Base-by-base conservation (phyloP, 2,888 invertebrate species). In the Oeneis ivallda region DNA sequence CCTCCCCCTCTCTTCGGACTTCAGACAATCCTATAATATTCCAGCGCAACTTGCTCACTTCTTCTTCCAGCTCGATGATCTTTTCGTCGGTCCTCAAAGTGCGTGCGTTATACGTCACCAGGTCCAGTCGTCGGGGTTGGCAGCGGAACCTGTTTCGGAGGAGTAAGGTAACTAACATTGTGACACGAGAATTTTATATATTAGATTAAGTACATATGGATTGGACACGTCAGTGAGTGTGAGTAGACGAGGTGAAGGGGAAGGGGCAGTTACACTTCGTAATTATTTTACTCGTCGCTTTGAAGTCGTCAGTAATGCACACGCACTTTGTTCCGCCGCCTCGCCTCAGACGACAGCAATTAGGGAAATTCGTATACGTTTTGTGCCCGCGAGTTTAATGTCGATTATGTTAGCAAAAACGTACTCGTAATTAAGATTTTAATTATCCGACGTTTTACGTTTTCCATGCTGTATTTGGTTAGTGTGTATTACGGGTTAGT, bases 261-360 rank as follows among this genome's bases (percentile, higher is more conserved):
- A 0, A 13, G 34, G 8, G 34, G 53, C 53, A n/a, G 15, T 34
- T 26, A 41, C 50, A 19, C 45, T 58, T 47, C 58, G 15, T 34
- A 58, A 58, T 58, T 32, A 58, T 47, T 58, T 34, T 34, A 32
- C 34, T 5, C 9, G 32, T n/a, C 45, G 32, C 58, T 58, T 58
- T 58, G 58, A 58, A 53, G 53, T 53, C 53, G 9, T 8, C 41
- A 13, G 37, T 13, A 50, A 19, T n/a, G 13, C 56, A 13, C 54
- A 19, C 56, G 53, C 53, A 53, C 53, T 49, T 19, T 41, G 56
- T 41, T 8, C 41, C 39, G n/a, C 8, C 41, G 1, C 13, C 15
- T 7, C 2, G 17, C 15, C 10, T 1, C 45, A 32, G 10, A 45
- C 58, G 58, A 39, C 58, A 45, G 58, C 58, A 58, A 58, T 58